Percentiles rank a stretch among this genome's conserved stretches.
Evolutionary conservation across 2,797 vertebrate genomes (phyloP).

Genomic region (Rhyacichthys aspro): DNA sequence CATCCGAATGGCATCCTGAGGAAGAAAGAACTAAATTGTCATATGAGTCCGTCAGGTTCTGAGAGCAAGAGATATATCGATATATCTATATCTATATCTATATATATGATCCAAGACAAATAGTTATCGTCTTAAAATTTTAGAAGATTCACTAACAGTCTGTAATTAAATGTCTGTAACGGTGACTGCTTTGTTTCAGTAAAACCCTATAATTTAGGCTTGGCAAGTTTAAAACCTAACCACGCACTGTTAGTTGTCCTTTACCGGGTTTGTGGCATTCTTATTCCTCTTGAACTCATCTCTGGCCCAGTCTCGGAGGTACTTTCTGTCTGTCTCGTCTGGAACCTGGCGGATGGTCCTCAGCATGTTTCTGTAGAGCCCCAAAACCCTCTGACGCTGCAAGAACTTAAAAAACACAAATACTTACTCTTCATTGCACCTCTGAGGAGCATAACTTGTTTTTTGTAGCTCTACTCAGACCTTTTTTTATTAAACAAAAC

Average conservation of each 20-base stretch:
- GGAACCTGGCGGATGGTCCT: conserved; percentile 85
- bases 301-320: conserved; percentile 88
- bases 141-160: no score
- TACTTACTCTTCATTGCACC: no score
- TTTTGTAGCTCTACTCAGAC: no score
- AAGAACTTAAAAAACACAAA: conserved; percentile 91
- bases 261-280: conserved; percentile 85
- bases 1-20: conserved; percentile 90
- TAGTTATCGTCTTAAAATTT: no score
- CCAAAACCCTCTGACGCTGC: conserved; percentile 88
- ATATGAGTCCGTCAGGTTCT: no score
- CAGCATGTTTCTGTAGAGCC: conserved; percentile 87
- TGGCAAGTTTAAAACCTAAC: not conserved
- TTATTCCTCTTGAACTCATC: conserved; percentile 92
- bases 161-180: no score
- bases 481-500: no score
- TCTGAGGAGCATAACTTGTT: no score
- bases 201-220: not conserved
- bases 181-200: no score
- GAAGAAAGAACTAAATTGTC: not conserved
- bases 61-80: no score
- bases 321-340: conserved; percentile 80
- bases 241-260: not conserved
- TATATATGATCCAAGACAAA: no score
- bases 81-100: no score